Percentiles rank a stretch among this genome's conserved stretches.
Conservation (phyloP, 2,888 invertebrate genomes). For the Patella caerulea region DNA sequence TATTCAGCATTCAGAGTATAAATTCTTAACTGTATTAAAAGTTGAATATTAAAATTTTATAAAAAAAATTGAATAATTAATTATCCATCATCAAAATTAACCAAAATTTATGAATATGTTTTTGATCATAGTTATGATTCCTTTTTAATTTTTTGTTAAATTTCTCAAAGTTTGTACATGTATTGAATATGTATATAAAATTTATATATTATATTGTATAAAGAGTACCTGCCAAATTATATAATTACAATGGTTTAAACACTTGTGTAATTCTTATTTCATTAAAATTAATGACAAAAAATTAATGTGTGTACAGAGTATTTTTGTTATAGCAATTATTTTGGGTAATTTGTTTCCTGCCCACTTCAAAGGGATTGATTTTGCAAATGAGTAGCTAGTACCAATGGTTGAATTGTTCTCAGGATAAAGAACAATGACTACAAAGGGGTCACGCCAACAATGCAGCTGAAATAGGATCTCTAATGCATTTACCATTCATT, state of each 20-base stretch:
- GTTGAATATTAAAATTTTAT: neutral
- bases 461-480: neutral
- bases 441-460: neutral
- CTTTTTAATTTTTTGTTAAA: too few species aligned
- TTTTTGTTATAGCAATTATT: neutral
- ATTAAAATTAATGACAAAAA: neutral
- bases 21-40: too few species aligned
- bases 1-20: too few species aligned
- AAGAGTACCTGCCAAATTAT: conserved; percentile 1
- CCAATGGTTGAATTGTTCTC: neutral
- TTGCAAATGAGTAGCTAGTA: neutral
- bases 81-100: neutral
- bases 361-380: neutral
- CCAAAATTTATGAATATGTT: neutral
- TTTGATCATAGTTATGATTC: neutral
- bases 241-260: neutral
- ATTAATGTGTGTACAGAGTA: neutral
- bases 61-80: neutral
- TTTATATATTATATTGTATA: neutral
- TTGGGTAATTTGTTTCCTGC: neutral
- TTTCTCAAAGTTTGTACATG: too few species aligned
- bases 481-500: conserved; percentile 6
- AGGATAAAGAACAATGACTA: neutral
- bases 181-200: neutral
- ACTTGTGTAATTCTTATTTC: neutral